phyloP scores from a whole-genome alignment of 2,888 invertebrate species.

The Acrobasis repandana region DNA sequence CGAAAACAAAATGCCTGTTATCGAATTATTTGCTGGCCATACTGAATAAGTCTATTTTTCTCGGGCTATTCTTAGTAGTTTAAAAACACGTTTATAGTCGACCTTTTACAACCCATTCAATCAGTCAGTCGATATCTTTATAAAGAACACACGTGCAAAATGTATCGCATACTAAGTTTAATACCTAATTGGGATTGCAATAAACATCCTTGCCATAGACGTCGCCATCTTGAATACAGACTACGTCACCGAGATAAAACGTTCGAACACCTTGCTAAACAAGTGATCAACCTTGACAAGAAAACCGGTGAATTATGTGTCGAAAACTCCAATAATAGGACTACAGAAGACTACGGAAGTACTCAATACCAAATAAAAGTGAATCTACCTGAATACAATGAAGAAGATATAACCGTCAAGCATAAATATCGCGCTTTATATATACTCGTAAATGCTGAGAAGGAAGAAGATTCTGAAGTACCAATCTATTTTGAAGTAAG shows the following conservation, averaged over 20 bases:
- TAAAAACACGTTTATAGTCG: conserved; percentile 9
- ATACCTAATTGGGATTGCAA: neutral
- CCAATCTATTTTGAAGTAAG: conserved; percentile 8
- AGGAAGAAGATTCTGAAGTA: neutral
- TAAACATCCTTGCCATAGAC: neutral
- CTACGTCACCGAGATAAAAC: conserved; percentile 18
- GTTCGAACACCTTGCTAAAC: conserved; percentile 26
- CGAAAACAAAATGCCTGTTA: no score
- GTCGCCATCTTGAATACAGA: conserved; percentile 18
- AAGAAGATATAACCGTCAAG: conserved; percentile 27
- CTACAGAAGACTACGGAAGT: conserved; percentile 20
- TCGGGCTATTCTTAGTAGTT: no score
- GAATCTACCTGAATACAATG: conserved; percentile 14
- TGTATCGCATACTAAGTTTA: neutral
- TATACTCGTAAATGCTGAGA: conserved; percentile 26
- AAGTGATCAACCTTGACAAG: conserved; percentile 26
- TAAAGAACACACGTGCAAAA: neutral
- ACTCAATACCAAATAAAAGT: conserved; percentile 25
- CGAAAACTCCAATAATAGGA: neutral
- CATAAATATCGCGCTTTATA: conserved; percentile 26
- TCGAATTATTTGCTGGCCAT: no score
- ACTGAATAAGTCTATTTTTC: no score
- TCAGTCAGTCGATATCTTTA: neutral
- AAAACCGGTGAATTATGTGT: conserved; percentile 25
- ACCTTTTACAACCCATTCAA: neutral